A percentile compares a stretch with the other conserved stretches of the same genome.
These are phyloP conservation scores for Theristicus caerulescens DNA, from an alignment of 2,113 vertebrate species.

Conservation along the genomic window DNA sequence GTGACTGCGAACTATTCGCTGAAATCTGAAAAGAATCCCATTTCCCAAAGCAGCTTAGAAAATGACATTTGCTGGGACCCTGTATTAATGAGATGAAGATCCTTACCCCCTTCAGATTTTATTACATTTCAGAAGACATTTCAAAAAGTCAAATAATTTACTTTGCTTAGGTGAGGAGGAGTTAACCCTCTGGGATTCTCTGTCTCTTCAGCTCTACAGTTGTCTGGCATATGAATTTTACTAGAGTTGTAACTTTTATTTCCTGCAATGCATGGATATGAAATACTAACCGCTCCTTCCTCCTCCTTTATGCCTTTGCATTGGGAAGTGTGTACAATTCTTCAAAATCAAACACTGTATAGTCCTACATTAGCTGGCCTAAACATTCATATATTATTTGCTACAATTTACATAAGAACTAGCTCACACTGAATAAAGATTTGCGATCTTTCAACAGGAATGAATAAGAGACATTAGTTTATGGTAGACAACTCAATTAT, in stretches of 20 bases:
- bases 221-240: conserved; percentile 61
- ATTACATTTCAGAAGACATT: conserved; percentile 68
- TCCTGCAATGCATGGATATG: conserved; percentile 24
- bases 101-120: conserved; percentile 60
- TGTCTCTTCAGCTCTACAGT: conserved; percentile 47
- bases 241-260: conserved; percentile 62
- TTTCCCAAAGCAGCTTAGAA: conserved; percentile 64
- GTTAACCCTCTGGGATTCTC: conserved; percentile 59
- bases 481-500: conserved; percentile 16
- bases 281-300: conserved; percentile 24
- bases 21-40: conserved; percentile 60
- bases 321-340: background rate
- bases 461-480: conserved; percentile 12
- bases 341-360: conserved; percentile 10
- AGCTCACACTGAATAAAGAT: background rate
- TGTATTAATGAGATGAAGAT: conserved; percentile 71
- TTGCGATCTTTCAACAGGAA: background rate
- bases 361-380: background rate
- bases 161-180: conserved; percentile 61
- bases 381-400: background rate
- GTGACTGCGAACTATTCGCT: conserved; percentile 38
- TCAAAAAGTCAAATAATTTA: conserved; percentile 67
- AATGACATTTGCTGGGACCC: conserved; percentile 70
- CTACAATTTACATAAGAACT: background rate
- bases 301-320: background rate